These are phyloP conservation scores for Drosophila helvetica DNA, from an alignment of 2,888 invertebrate genomes.

Conservation along the genomic window DNA sequence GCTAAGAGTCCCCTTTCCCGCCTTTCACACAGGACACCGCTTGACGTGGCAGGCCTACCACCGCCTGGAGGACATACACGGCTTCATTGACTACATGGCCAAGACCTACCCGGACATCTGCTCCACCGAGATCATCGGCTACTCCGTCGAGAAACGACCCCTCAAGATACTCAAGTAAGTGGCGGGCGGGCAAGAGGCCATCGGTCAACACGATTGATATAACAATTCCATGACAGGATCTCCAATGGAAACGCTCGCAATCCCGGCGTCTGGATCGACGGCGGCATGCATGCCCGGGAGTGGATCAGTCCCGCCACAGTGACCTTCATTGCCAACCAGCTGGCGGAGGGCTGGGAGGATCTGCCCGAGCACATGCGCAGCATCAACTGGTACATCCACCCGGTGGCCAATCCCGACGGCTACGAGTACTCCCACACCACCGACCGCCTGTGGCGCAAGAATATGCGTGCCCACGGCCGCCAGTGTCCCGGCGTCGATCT, in stretches of 20 bases:
- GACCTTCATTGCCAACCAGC: slow-evolving; percentile 89
- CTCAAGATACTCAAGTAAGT: slow-evolving; percentile 87
- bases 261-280: slow-evolving; percentile 89
- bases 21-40: slow-evolving; percentile 82
- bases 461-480: slow-evolving; percentile 86
- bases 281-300: slow-evolving; percentile 94
- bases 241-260: slow-evolving; percentile 88
- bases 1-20: background rate
- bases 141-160: slow-evolving; percentile 89
- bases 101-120: slow-evolving; percentile 89
- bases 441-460: slow-evolving; percentile 94
- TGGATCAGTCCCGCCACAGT: slow-evolving; percentile 94
- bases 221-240: slow-evolving; percentile 84
- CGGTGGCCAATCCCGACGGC: slow-evolving; percentile 93
- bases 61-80: slow-evolving; percentile 88
- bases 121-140: slow-evolving; percentile 89
- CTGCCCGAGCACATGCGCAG: slow-evolving; percentile 88
- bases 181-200: no score
- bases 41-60: slow-evolving; percentile 92
- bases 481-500: slow-evolving; percentile 91
- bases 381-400: slow-evolving; percentile 92
- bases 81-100: slow-evolving; percentile 89
- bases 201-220: no score
- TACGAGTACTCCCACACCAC: slow-evolving; percentile 93
- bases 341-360: slow-evolving; percentile 88